These are phyloP conservation scores for Drosophila meridiana DNA, from an alignment of 2,888 invertebrate genomes.

Conservation along the genomic window DNA sequence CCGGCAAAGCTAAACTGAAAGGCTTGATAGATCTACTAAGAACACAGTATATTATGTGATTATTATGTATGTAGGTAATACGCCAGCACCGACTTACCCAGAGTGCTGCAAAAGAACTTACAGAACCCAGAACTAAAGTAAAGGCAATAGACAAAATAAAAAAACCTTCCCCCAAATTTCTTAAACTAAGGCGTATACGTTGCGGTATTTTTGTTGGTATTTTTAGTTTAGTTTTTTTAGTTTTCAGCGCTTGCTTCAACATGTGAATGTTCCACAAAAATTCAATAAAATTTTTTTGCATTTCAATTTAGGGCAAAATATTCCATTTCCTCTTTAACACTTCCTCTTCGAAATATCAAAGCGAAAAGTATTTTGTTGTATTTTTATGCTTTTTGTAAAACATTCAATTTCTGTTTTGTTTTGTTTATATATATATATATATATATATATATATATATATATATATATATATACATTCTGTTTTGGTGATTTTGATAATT, in stretches of 20 bases:
- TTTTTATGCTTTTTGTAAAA: conserved; percentile 70
- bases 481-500: conserved; percentile 29
- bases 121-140: conserved; percentile 43
- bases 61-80: conserved; percentile 46
- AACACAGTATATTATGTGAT: conserved; percentile 57
- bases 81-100: conserved; percentile 73
- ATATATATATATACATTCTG: conserved; percentile 16
- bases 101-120: conserved; percentile 63
- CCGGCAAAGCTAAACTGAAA: conserved; percentile 71
- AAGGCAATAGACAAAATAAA: conserved; percentile 3
- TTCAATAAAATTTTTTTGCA: conserved; percentile 56
- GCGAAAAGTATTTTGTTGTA: conserved; percentile 57
- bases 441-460: conserved; percentile 3
- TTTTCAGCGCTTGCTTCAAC: conserved; percentile 84
- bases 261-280: conserved; percentile 85
- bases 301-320: conserved; percentile 62
- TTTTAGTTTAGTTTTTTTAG: conserved; percentile 58
- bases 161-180: conserved; percentile 38
- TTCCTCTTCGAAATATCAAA: conserved; percentile 52
- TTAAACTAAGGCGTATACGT: conserved; percentile 53
- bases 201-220: conserved; percentile 46
- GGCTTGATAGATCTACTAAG: conserved; percentile 68
- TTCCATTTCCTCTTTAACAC: conserved; percentile 61
- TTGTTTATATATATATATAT: conserved; percentile 7
- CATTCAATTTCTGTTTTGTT: conserved; percentile 64